phyloP scores from a whole-genome alignment of 1,140 invertebrate genomes.

The Phymorhynchus buccinoides region DNA sequence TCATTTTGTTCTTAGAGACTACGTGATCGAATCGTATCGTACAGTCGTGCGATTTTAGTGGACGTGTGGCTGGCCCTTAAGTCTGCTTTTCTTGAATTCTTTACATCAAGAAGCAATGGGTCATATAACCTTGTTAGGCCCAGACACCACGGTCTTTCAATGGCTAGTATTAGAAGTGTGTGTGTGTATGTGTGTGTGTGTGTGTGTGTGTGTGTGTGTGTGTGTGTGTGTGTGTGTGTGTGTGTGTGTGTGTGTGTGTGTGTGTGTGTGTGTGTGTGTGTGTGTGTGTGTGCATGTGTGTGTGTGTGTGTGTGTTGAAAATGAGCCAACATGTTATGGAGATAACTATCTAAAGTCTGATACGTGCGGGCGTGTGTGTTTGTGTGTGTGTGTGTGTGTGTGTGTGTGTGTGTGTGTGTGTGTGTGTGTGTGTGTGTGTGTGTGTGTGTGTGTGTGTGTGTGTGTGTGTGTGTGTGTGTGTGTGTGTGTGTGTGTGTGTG shows the following conservation, averaged over 20 bases:
- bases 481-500: conserved; percentile 4
- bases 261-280: conserved; percentile 24
- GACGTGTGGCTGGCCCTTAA: no score
- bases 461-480: conserved; percentile 18
- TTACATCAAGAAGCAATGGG: no score
- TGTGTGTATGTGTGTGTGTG: no score
- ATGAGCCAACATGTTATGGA: no score
- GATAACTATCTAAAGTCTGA: no score
- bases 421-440: conserved; percentile 24
- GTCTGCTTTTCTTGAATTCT: no score
- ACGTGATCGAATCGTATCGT: no score
- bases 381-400: conserved; percentile 19
- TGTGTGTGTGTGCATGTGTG: conserved; percentile 19
- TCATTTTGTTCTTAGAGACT: no score
- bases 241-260: conserved; percentile 27
- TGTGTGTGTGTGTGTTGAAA: conserved; percentile 23
- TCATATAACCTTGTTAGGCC: no score
- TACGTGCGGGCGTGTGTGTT: neutral
- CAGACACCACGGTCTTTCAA: no score
- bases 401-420: conserved; percentile 27
- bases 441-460: conserved; percentile 26
- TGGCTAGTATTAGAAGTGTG: no score
- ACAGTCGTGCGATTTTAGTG: no score
- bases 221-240: conserved; percentile 20
- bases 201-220: neutral